These are phyloP conservation scores for Oncopodura yosiiana DNA, from an alignment of 1,140 invertebrate species.

Conservation along the genomic window DNA sequence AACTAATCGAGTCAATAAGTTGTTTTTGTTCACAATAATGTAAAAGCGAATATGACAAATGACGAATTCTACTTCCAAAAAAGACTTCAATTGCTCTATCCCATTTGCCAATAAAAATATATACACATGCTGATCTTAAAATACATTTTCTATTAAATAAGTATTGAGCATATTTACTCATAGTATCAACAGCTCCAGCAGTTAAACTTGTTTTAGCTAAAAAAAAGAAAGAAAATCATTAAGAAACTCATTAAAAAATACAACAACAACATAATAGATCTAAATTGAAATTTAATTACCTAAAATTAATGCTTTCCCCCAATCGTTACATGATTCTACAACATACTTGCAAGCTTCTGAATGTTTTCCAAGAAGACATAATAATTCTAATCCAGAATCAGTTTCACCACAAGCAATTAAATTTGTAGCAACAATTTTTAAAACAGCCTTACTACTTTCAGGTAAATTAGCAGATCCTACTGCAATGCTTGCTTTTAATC, in stretches of 20 bases:
- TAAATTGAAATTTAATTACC: constrained; percentile 32
- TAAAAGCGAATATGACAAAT: constrained; percentile 27
- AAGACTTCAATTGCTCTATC: constrained; percentile 30
- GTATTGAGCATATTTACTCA: constrained; percentile 31
- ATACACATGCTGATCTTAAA: constrained; percentile 24
- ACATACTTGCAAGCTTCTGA: constrained; percentile 32
- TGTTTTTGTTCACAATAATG: constrained; percentile 21
- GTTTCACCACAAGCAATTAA: constrained; percentile 29
- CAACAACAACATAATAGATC: no score
- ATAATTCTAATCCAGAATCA: constrained; percentile 28
- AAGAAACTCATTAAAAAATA: no score
- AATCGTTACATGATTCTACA: constrained; percentile 33
- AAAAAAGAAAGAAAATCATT: no score
- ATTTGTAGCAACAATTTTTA: constrained; percentile 34
- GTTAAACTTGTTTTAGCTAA: constrained; percentile 6
- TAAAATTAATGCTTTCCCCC: constrained; percentile 29
- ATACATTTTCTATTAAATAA: constrained; percentile 21
- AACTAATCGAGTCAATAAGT: constrained; percentile 7
- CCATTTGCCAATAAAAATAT: constrained; percentile 27
- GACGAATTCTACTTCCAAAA: constrained; percentile 22
- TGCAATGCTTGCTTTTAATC: constrained; percentile 27
- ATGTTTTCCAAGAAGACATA: constrained; percentile 29
- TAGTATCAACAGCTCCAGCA: constrained; percentile 9
- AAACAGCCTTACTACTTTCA: constrained; percentile 30
- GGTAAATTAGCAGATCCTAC: constrained; percentile 26